Evolutionary conservation across 1,140 invertebrate species (phyloP), one percentile per base, ranked within the genome.

Genomic region (Calephelis nemesis): DNA sequence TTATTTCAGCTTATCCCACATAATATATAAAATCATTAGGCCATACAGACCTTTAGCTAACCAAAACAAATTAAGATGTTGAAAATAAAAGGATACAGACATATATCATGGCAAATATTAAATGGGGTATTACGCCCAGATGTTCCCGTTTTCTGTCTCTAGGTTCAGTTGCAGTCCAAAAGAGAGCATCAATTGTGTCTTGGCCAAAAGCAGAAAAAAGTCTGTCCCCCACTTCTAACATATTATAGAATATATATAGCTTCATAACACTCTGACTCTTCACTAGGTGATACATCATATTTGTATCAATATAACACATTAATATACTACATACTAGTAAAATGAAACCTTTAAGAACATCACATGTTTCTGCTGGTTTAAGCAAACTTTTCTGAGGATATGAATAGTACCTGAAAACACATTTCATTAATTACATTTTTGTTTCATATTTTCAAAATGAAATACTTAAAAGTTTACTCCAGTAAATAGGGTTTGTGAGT

Each of bases 211-310:
- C 97, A 67, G 98, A 99, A 82, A 99, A 97, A 60, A 99, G 92
- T 74, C 97, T 93, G 92, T 99, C 98, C 15, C 97, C 98, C 50
- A 99, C 98, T 93, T 99, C 99, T 63, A 99, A 92, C 98, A 99
- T 99, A 92, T 99, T 99, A 88, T 98, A 99, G 92, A 99, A 99
- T 85, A 99, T 98, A 87, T 99, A 99, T 62, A 99, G 92, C 87
- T 99, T 99, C 84, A 99, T 99, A 62, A 99, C 97, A 65, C 98
- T 98, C 86, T 99, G 99, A 81, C 97, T 98, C 88, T 99, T 98
- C 40, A 99, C 98, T 73, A 99, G 93, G 92, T 99, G 99, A 92
- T 99, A 99, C 93, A 99, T 96, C 93, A 99, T 97, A 72, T 98
- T 99, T 10, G 98, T 99, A 87, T 99, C 99, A 66, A 99, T 95